A percentile compares a stretch with the other conserved stretches of the same genome.
Evolutionary conservation across 1,140 invertebrate species (phyloP).

Genomic region (Copidosoma floridanum): DNA sequence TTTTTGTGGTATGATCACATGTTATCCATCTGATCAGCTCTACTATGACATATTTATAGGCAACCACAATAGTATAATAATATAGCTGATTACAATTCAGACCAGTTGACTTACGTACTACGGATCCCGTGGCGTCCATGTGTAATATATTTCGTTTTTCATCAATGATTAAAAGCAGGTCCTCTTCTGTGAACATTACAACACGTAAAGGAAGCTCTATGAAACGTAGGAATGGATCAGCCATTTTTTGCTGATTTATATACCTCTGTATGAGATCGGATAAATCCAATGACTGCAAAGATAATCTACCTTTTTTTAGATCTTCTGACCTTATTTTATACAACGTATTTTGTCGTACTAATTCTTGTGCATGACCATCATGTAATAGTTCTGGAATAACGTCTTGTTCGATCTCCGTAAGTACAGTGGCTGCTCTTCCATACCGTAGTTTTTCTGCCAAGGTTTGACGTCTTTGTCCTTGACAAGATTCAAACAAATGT

Average conservation of each 20-base stretch:
- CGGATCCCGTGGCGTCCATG: conserved; percentile 27
- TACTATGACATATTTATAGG: too few relatives aligned
- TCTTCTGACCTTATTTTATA: conserved; percentile 26
- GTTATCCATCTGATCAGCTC: too few relatives aligned
- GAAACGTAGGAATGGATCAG: conserved; percentile 6
- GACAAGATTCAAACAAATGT: background rate
- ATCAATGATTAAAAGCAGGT: background rate
- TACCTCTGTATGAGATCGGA: conserved; percentile 17
- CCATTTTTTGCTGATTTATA: conserved; percentile 6
- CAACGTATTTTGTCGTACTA: background rate
- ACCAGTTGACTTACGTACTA: too few relatives aligned
- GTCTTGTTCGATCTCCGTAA: too few relatives aligned
- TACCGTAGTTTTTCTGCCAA: background rate
- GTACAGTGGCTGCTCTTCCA: too few relatives aligned
- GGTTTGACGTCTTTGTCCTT: background rate
- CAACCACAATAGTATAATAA: too few relatives aligned
- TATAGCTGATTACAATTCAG: too few relatives aligned
- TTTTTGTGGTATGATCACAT: too few relatives aligned
- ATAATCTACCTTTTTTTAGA: conserved; percentile 4
- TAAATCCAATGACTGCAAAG: conserved; percentile 19
- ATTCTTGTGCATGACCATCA: conserved; percentile 22
- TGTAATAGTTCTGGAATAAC: too few relatives aligned
- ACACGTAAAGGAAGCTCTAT: conserved; percentile 12
- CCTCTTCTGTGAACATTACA: conserved; percentile 16
- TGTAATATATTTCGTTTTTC: conserved; percentile 21